phyloP scores from a whole-genome alignment of 2,888 invertebrate species.

The Tenthredo livida region DNA sequence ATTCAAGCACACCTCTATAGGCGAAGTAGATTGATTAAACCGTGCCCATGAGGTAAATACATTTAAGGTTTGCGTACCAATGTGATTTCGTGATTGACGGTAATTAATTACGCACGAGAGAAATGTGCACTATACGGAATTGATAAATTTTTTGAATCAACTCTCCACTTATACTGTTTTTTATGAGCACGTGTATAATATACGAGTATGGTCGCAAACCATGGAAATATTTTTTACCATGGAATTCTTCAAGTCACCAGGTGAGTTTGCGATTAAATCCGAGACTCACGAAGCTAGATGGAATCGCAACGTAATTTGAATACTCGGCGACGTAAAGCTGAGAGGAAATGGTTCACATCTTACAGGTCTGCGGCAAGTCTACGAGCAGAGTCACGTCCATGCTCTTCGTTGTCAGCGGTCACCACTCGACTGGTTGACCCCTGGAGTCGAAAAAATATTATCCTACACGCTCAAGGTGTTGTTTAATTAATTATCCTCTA shows the following conservation, averaged over 20 bases:
- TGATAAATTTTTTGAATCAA: background rate
- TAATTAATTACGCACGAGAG: slow-evolving; percentile 3
- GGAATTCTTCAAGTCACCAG: slow-evolving; percentile 18
- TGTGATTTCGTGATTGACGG: background rate
- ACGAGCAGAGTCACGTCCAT: slow-evolving; percentile 36
- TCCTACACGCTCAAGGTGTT: slow-evolving; percentile 46
- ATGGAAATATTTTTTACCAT: background rate
- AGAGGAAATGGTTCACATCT: slow-evolving; percentile 48
- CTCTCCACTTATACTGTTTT: background rate
- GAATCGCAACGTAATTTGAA: slow-evolving; percentile 49
- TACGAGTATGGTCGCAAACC: background rate
- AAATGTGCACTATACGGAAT: background rate
- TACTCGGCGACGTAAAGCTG: slow-evolving; percentile 31
- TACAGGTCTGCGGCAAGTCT: slow-evolving; percentile 47
- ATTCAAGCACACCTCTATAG: slow-evolving; percentile 22
- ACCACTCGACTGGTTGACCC: slow-evolving; percentile 42
- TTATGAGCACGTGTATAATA: background rate
- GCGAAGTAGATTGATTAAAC: slow-evolving; percentile 18
- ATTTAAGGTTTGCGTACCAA: slow-evolving; percentile 23
- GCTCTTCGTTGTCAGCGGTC: slow-evolving; percentile 44
- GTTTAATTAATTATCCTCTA: slow-evolving; percentile 50
- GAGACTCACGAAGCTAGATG: slow-evolving; percentile 44
- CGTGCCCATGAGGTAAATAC: slow-evolving; percentile 7
- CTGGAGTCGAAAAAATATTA: slow-evolving; percentile 44
- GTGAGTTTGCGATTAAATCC: slow-evolving; percentile 44